These are phyloP conservation scores for Dynastes grantii DNA, from an alignment of 2,888 invertebrate genomes.

Conservation along the genomic window DNA sequence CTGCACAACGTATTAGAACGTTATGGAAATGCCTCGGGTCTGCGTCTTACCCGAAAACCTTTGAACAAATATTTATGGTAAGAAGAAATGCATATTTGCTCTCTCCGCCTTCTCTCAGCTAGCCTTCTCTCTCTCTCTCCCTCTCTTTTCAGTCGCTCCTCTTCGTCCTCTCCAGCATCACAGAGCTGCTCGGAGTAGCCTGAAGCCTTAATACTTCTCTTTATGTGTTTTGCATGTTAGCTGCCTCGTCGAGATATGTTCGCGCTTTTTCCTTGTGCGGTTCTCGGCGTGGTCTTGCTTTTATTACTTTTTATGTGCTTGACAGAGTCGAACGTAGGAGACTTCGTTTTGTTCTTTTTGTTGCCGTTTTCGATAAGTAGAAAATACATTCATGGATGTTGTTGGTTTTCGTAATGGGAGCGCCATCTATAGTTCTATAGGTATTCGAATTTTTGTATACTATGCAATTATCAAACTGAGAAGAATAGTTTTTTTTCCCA, in stretches of 20 bases:
- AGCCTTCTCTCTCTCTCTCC: neutral
- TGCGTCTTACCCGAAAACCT: slow-evolving; percentile 56
- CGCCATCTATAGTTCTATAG: too few species aligned
- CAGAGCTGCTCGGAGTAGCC: slow-evolving; percentile 30
- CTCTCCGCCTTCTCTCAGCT: slow-evolving; percentile 14
- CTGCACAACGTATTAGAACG: slow-evolving; percentile 42
- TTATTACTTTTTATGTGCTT: slow-evolving; percentile 29
- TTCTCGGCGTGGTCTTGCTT: slow-evolving; percentile 5
- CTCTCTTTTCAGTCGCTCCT: neutral
- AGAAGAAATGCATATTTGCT: slow-evolving; percentile 57
- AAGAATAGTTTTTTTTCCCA: too few species aligned
- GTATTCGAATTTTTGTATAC: too few species aligned
- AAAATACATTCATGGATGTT: too few species aligned
- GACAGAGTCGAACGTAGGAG: neutral
- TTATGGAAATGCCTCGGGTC: slow-evolving; percentile 43
- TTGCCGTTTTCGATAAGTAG: neutral
- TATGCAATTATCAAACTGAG: too few species aligned
- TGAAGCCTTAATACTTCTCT: slow-evolving; percentile 43
- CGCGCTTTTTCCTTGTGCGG: slow-evolving; percentile 8
- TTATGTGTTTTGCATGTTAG: slow-evolving; percentile 35
- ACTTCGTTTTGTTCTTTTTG: neutral
- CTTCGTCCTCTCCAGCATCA: neutral
- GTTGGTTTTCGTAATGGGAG: too few species aligned
- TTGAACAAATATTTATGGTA: slow-evolving; percentile 59
- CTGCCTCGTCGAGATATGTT: slow-evolving; percentile 28